Percentiles rank a stretch among this genome's conserved stretches.
Evolutionary conservation across 2,113 vertebrate genomes (phyloP).

Genomic region (Bubo scandiacus): DNA sequence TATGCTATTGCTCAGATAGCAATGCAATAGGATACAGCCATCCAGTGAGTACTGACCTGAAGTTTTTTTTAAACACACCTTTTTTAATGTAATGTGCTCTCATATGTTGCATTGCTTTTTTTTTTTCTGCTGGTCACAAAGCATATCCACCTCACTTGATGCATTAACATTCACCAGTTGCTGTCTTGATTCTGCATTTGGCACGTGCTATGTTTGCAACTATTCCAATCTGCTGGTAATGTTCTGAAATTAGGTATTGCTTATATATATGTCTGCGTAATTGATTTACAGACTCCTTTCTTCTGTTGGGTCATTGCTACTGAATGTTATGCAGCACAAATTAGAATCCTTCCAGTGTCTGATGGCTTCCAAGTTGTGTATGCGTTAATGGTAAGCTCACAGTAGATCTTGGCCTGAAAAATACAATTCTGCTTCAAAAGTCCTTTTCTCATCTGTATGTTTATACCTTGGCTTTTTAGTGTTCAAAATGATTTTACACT

Average conservation of each 20-base stretch:
- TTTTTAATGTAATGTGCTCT: neutral
- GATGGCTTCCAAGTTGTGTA: neutral
- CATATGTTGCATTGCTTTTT: neutral
- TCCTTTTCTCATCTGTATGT: neutral
- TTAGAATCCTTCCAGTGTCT: neutral
- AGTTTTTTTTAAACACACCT: neutral
- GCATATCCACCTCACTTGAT: neutral
- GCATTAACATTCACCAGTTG: neutral
- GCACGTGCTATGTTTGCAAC: neutral
- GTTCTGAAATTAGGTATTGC: neutral
- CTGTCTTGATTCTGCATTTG: neutral
- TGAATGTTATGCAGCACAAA: neutral
- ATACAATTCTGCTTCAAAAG: neutral
- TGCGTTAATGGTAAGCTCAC: neutral
- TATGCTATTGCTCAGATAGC: neutral
- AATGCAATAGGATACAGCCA: neutral
- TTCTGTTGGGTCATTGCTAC: neutral
- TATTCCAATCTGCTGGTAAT: neutral
- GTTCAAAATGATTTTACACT: neutral
- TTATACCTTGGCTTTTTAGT: neutral
- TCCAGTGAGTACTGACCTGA: neutral
- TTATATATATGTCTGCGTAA: neutral
- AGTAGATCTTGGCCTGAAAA: neutral
- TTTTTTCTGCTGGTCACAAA: neutral
- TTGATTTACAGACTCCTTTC: neutral